These are phyloP conservation scores for Neoascia interrupta DNA, from an alignment of 2,888 invertebrate species.

Conservation along the genomic window DNA sequence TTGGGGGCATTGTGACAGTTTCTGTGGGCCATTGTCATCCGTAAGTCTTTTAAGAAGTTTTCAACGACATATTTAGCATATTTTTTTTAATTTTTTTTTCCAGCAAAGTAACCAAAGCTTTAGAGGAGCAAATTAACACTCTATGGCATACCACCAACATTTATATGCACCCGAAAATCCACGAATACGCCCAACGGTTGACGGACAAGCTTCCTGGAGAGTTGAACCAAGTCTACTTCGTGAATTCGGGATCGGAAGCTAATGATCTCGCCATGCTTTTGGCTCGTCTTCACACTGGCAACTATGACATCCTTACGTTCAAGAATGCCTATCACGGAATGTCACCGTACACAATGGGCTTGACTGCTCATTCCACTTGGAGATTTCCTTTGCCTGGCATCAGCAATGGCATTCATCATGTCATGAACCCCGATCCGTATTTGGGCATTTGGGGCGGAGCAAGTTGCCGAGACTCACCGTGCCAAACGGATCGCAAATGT, in stretches of 20 bases:
- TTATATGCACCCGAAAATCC: conserved; percentile 93
- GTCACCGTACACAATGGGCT: conserved; percentile 90
- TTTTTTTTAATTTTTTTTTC: conserved; percentile 62
- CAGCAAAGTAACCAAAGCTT: conserved; percentile 91
- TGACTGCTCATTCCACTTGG: conserved; percentile 90
- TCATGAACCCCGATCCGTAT: conserved; percentile 95
- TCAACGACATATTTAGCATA: neutral
- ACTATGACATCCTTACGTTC: conserved; percentile 91
- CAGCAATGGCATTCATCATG: conserved; percentile 89
- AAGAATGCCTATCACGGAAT: conserved; percentile 96
- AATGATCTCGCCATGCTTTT: conserved; percentile 95
- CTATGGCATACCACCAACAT: conserved; percentile 96
- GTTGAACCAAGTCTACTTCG: conserved; percentile 94
- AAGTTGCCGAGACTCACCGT: conserved; percentile 92
- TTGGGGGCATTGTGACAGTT: conserved; percentile 98
- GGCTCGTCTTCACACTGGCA: conserved; percentile 91
- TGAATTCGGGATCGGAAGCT: conserved; percentile 98
- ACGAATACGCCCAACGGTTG: conserved; percentile 93
- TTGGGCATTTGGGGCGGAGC: conserved; percentile 94
- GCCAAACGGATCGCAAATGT: conserved; percentile 86
- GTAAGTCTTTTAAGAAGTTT: conserved; percentile 82
- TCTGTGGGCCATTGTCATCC: conserved; percentile 99
- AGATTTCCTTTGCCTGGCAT: conserved; percentile 86
- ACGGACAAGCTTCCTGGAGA: conserved; percentile 90
- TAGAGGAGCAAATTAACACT: conserved; percentile 88